phyloP scores from a whole-genome alignment of 2,797 vertebrate species.

The Phrynocephalus vlangalii region DNA sequence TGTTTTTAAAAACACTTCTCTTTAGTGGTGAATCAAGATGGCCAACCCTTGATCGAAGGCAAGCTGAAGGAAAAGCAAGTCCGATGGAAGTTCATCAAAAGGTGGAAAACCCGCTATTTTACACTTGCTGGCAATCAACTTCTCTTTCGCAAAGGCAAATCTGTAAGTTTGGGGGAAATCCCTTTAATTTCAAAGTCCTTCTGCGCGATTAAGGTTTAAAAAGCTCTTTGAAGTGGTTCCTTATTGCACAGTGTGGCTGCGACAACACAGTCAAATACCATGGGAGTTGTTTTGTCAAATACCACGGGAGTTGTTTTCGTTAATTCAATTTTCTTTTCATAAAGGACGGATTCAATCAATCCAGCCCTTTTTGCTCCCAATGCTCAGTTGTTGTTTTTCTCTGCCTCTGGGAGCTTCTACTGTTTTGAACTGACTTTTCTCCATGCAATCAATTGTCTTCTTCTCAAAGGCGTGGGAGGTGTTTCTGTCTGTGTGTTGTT shows the following conservation, averaged over 20 bases:
- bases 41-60: conserved; percentile 95
- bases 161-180: conserved; percentile 79
- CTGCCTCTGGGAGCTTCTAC: no score
- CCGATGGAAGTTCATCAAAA: conserved; percentile 96
- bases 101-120: conserved; percentile 98
- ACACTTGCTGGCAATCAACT: conserved; percentile 97
- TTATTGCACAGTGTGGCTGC: neutral
- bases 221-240: neutral
- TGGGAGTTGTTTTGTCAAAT: no score
- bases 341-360: no score
- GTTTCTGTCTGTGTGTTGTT: no score
- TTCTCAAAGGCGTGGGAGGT: no score
- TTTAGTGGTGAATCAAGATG: conserved; percentile 91
- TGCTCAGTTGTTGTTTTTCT: no score
- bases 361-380: no score
- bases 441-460: no score
- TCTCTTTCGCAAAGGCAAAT: conserved; percentile 93
- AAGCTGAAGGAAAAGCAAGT: conserved; percentile 98
- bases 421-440: no score
- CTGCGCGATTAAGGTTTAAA: neutral
- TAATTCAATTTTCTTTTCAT: no score
- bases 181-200: neutral
- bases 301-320: no score
- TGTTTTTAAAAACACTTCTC: conserved; percentile 14
- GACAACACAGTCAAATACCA: neutral